Evolutionary conservation across 2,797 vertebrate genomes (phyloP).

Genomic region (Sitta carolinensis): DNA sequence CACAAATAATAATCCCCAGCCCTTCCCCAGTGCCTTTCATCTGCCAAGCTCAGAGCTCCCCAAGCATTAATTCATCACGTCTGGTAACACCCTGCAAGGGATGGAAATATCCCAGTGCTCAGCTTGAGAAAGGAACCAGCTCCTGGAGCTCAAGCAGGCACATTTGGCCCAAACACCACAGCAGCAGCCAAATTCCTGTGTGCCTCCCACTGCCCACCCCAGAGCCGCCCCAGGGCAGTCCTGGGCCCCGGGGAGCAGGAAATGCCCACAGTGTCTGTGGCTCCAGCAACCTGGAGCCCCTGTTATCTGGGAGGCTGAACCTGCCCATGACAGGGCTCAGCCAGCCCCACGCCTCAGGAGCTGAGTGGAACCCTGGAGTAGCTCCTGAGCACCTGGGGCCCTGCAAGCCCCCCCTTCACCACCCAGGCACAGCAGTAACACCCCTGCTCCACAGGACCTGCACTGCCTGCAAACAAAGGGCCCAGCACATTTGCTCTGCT

Average conservation of each 20-base stretch:
- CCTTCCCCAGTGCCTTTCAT: conserved; percentile 15
- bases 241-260: not conserved
- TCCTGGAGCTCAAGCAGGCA: not conserved
- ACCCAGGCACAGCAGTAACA: not conserved
- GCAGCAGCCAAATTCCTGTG: not conserved
- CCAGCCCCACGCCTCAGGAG: fast-evolving
- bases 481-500: not conserved
- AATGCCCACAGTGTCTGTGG: not conserved
- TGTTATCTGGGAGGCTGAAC: not conserved
- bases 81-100: conserved; percentile 1
- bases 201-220: not conserved
- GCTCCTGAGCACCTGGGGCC: not conserved
- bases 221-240: fast-evolving
- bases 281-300: not conserved
- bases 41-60: conserved; percentile 24
- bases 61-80: not conserved
- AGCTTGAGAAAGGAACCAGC: not conserved
- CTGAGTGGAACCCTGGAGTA: not conserved
- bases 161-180: fast-evolving
- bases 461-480: not conserved
- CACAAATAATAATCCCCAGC: conserved; percentile 29
- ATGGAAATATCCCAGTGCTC: not conserved
- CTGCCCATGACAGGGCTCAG: not conserved
- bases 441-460: not conserved
- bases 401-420: fast-evolving